Conservation (phyloP, 1,140 invertebrate genomes). For the Hirudo medicinalis region DNA sequence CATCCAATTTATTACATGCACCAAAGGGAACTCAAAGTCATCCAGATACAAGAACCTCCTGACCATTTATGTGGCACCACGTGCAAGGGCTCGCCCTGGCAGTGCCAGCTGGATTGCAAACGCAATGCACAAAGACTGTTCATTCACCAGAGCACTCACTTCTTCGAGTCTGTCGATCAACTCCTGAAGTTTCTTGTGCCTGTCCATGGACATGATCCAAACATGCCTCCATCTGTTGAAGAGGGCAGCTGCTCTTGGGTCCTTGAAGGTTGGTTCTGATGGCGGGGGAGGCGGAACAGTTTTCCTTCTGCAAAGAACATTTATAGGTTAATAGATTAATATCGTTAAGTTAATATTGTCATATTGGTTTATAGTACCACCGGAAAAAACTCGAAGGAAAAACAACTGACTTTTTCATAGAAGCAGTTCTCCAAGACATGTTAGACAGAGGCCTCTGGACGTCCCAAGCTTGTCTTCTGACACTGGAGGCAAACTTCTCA, state of each 20-base stretch:
- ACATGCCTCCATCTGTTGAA: conserved; percentile 66
- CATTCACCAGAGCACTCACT: not conserved
- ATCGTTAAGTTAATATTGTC: not conserved
- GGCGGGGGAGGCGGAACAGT: not conserved
- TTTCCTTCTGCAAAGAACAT: not conserved
- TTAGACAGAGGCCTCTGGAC: not conserved
- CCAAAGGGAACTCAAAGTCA: not conserved
- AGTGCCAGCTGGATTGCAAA: too few relatives aligned
- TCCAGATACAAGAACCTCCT: not conserved
- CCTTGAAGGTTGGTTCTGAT: conserved; percentile 19
- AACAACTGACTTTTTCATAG: conserved; percentile 11
- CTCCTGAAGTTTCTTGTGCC: conserved; percentile 79
- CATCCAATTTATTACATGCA: not conserved
- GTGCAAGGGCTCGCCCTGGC: too few relatives aligned
- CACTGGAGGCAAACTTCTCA: conserved; percentile 37
- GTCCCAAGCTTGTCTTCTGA: conserved; percentile 21
- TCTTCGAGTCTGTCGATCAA: conserved; percentile 64
- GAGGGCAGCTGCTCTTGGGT: conserved; percentile 18
- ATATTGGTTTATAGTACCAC: too few relatives aligned
- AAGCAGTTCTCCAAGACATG: not conserved
- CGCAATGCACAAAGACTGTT: too few relatives aligned
- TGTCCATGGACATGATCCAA: conserved; percentile 89
- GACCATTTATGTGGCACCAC: not conserved
- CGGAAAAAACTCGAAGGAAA: not conserved
- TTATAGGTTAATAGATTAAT: not conserved